Evolutionary conservation across 2,888 invertebrate species (phyloP).

Genomic region (Mamestra brassicae): DNA sequence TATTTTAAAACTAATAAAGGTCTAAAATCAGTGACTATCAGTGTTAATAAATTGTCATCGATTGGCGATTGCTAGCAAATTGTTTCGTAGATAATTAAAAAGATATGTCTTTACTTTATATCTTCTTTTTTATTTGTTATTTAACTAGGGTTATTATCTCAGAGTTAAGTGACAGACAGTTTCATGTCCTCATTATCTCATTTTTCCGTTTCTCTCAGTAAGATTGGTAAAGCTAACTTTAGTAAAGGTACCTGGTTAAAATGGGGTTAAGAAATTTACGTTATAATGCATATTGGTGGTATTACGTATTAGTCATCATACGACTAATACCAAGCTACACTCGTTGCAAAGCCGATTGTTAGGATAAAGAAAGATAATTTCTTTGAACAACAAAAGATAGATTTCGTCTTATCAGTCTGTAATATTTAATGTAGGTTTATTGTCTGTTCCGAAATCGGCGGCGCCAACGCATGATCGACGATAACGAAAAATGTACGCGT

Average conservation of each 20-base stretch:
- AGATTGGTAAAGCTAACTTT: no score
- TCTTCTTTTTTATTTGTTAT: no score
- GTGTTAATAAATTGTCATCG: no score
- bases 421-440: slow-evolving; percentile 37
- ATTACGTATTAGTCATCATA: neutral
- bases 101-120: no score
- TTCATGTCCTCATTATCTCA: no score
- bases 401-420: slow-evolving; percentile 36
- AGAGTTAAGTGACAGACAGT: no score
- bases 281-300: neutral
- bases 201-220: no score
- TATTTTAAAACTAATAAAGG: neutral
- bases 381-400: slow-evolving; percentile 23
- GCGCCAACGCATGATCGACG: slow-evolving; percentile 11
- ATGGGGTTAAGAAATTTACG: neutral
- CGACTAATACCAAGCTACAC: no score
- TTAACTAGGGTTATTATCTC: no score
- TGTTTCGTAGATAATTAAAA: no score
- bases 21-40: no score
- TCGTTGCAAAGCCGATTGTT: neutral
- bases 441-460: slow-evolving; percentile 32
- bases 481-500: slow-evolving; percentile 35
- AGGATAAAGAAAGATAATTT: slow-evolving; percentile 33
- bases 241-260: neutral
- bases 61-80: no score